Base-by-base conservation (phyloP, 2,797 vertebrate genomes). In the Pseudochaenichthys georgianus region DNA sequence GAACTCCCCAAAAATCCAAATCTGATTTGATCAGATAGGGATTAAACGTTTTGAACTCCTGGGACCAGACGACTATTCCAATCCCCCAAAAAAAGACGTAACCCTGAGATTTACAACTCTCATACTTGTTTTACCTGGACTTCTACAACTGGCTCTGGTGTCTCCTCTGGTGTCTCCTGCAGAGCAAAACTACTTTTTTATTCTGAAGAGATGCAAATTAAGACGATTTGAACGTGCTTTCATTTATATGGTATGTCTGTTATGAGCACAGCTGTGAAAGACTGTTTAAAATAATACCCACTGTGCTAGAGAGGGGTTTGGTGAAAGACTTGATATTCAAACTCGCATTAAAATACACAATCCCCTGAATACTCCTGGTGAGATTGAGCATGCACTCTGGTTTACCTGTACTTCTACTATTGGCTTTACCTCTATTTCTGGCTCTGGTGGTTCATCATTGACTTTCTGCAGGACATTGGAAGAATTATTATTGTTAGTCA, bases 101-200 rank as follows among this genome's bases (percentile, higher is more conserved):
- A 17, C 38, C 53, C 52, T 7, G 43, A 60, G 34, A 60, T 16
- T 52, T 64, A 78, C 5, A 67, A 1, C 10, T 67, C 41, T 67
- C 50, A 5, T 70, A 28, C 28, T 69, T 73, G 19, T 43, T 87
- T 92, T 93, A 93, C 89, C 90, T 93, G 59, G n/a, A 84, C 62
- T 43, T 87, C 85, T 80, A 88, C 69, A 74, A 88, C 70, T 46
- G 85, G 71, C 55, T 63, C 50, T 47, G 85, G 55, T 5, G 1
- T 55, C 41, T 88, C 83, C 63, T 42, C 82, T 43, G 84, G 51
- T 61, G 77, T 78, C 41, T 88, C 89, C 89, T 89, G 87, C 70
- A 85, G 87, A 78, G 64, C 72, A 68, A 87, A 88, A 70, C 48
- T 75, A 62, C 11, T 77, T 62, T 77, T 84, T 83, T 75, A 70